Evolutionary conservation across 2,797 vertebrate genomes (phyloP).

Genomic region (Phyllotis vaccarum): DNA sequence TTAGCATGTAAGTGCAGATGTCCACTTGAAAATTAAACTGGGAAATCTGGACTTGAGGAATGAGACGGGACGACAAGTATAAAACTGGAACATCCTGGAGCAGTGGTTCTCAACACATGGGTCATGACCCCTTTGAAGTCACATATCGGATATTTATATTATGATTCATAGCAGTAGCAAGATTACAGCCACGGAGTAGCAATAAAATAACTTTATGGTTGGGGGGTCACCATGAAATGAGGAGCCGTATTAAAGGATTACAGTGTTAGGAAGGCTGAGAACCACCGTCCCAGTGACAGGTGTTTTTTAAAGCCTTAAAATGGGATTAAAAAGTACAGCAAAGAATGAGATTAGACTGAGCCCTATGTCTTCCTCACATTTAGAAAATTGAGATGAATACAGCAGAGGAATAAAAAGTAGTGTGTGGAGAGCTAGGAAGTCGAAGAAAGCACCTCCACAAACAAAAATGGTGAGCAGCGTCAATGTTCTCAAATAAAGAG

Average conservation of each 20-base stretch:
- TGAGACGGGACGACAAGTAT: neutral
- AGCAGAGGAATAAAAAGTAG: neutral
- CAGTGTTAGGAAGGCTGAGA: neutral
- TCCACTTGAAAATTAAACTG: constrained; percentile 33
- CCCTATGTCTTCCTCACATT: neutral
- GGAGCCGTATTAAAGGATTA: neutral
- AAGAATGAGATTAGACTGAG: neutral
- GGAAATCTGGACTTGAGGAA: neutral
- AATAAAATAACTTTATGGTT: neutral
- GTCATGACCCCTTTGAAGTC: neutral
- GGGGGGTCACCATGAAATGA: neutral
- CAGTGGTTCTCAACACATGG: neutral
- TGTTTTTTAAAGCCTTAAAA: neutral
- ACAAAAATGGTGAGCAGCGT: neutral
- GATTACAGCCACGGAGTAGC: neutral
- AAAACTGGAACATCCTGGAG: neutral
- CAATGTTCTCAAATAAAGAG: rapidly evolving
- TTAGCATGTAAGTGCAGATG: constrained; percentile 30
- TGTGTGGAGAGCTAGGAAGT: neutral
- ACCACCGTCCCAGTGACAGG: neutral
- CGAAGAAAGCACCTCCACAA: neutral
- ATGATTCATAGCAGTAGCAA: neutral
- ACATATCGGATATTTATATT: neutral
- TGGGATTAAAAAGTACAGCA: neutral
- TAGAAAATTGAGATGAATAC: neutral